These are phyloP conservation scores for Hormaphis cornu DNA, from an alignment of 1,140 invertebrate species.

Conservation along the genomic window DNA sequence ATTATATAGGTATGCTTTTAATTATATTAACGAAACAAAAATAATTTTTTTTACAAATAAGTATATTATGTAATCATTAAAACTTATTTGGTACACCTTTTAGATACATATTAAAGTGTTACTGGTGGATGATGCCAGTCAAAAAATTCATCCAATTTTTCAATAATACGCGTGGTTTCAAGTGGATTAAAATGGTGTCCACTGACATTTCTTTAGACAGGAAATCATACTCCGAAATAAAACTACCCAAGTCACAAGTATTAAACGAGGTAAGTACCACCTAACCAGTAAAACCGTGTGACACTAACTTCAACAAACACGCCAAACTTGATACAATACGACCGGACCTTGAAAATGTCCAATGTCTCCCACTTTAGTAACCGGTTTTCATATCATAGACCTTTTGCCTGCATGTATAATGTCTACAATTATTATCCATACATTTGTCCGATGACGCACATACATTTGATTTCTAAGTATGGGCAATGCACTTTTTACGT, in stretches of 20 bases:
- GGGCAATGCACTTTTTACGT: too few relatives aligned
- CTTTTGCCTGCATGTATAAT: too few relatives aligned
- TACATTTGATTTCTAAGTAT: too few relatives aligned
- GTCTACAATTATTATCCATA: too few relatives aligned
- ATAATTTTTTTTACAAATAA: too few relatives aligned
- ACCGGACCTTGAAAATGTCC: too few relatives aligned
- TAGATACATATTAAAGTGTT: not conserved
- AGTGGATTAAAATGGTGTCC: not conserved
- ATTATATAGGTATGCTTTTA: too few relatives aligned
- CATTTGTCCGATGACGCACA: too few relatives aligned
- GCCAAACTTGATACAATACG: not conserved
- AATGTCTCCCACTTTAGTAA: too few relatives aligned
- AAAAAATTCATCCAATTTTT: not conserved
- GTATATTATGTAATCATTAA: not conserved
- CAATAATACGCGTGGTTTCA: not conserved
- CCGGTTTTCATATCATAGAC: too few relatives aligned
- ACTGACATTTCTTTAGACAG: conserved; percentile 1
- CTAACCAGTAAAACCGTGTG: not conserved
- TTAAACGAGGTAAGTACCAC: not conserved
- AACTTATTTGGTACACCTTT: too few relatives aligned
- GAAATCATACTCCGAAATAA: not conserved
- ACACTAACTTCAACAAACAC: not conserved
- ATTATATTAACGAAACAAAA: too few relatives aligned
- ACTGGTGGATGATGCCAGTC: not conserved
- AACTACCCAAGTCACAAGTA: not conserved